Base-by-base conservation (phyloP, 2,888 invertebrate species). In the Trissolcus brochymenae region DNA sequence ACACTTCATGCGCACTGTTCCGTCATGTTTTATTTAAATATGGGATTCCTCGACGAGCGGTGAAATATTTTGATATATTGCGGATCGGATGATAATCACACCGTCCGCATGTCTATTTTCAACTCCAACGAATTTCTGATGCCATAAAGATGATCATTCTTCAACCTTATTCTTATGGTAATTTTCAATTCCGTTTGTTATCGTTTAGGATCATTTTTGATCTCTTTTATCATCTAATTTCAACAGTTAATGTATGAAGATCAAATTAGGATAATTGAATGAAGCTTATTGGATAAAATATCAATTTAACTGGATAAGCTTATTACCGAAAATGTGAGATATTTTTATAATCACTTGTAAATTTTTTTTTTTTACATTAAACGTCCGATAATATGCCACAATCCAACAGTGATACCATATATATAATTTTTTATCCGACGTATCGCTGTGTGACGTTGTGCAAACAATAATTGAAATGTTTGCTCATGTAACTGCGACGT, bases 381-480 rank as follows among this genome's bases (percentile, higher is more conserved):
- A 4, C 40, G 13, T 43, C 3, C 43, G 43, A 43, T 43, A 43
- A 3, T 13, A 43, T n/a, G 3, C n/a, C 11, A n/a, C 4, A 43
- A 13, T 6, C 43, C 11, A 43, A 43, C 3, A 43, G n/a, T 9
- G 13, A 43, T 43, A 43, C 11, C 11, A 43, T 43, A 43, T 9
- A 13, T n/a, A 43, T 43, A 43, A 43, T 43, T 43, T 43, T 4
- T n/a, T 13, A 43, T 43, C 6, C 43, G 43, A 43, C 3, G n/a
- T 70, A 64, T 56, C 60, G 68, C 60, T 14, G 35, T 16, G 66
- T 74, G 78, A 66, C 74, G 72, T 77, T 72, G 60, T 55, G 49
- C 57, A 70, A 68, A 49, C 16, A 49, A 78, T 78, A 68, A 78
- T 78, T 73, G 68, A 74, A 71, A 78, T 78, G 78, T 78, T 78